A percentile compares a stretch with the other conserved stretches of the same genome.
Conservation (phyloP, 2,113 vertebrate genomes). For the Trogon surrucura region DNA sequence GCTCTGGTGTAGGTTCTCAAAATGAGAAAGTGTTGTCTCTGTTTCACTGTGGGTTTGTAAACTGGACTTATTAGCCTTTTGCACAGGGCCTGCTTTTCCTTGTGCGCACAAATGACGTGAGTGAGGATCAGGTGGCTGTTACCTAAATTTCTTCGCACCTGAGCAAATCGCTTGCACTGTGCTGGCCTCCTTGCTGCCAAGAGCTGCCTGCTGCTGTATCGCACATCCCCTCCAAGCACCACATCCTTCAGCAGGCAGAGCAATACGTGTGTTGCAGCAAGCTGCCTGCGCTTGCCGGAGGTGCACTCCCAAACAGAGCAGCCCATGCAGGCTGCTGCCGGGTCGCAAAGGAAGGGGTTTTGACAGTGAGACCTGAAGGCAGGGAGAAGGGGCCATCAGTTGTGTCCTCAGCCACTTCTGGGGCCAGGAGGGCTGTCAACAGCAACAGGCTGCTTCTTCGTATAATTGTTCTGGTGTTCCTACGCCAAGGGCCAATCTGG, state of each 20-base stretch:
- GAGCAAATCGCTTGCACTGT: neutral
- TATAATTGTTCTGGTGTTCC: neutral
- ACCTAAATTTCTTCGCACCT: neutral
- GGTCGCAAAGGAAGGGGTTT: neutral
- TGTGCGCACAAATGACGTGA: accelerated
- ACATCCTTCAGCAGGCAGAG: neutral
- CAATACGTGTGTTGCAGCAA: accelerated
- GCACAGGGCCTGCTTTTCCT: neutral
- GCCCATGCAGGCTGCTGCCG: neutral
- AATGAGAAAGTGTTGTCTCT: neutral
- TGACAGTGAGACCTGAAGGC: neutral
- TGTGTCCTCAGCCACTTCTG: neutral
- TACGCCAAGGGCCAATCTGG: neutral
- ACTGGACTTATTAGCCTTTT: neutral
- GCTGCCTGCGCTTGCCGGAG: neutral
- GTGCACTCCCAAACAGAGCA: accelerated
- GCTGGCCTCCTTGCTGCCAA: neutral
- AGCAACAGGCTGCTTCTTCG: neutral
- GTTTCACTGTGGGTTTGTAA: neutral
- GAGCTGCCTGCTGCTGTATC: neutral
- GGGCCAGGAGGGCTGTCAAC: neutral
- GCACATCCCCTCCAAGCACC: neutral
- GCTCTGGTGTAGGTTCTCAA: neutral
- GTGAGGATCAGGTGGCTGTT: neutral
- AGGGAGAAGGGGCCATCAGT: neutral